These are phyloP conservation scores for Phenganax subtilis DNA, from an alignment of 92 coral and sea anemone species.

Conservation along the genomic window DNA sequence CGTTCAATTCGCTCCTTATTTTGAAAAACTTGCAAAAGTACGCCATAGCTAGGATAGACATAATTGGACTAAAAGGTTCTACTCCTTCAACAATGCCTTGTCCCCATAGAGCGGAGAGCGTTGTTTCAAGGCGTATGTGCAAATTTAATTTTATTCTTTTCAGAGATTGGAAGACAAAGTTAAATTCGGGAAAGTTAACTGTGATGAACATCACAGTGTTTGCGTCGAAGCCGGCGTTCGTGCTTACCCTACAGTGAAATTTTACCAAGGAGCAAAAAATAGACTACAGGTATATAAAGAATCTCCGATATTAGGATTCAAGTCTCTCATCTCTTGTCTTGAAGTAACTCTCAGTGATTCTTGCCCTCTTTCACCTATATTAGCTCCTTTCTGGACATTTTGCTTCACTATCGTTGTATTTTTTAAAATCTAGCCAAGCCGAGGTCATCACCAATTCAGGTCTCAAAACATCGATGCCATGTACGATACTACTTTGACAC, in stretches of 20 bases:
- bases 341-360: not conserved
- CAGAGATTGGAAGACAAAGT: constrained; percentile 76
- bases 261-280: constrained; percentile 68
- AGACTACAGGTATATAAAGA: constrained; percentile 57
- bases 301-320: not conserved
- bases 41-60: not conserved
- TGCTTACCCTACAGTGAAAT: constrained; percentile 72
- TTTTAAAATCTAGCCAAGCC: constrained; percentile 44
- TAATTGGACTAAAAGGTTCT: not conserved
- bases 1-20: constrained; percentile 90
- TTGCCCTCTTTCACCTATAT: not conserved
- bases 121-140: not conserved
- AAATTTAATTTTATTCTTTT: not conserved
- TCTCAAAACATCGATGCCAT: constrained; percentile 59
- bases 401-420: not conserved
- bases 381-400: not conserved
- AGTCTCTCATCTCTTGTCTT: not conserved
- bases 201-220: constrained; percentile 71
- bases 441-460: constrained; percentile 51
- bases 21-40: constrained; percentile 83
- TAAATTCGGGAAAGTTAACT: constrained; percentile 74
- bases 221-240: constrained; percentile 78
- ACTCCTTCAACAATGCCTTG: not conserved
- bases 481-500: constrained; percentile 38
- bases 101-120: not conserved